phyloP scores from a whole-genome alignment of 2,113 vertebrate genomes.

The Elephas maximus region DNA sequence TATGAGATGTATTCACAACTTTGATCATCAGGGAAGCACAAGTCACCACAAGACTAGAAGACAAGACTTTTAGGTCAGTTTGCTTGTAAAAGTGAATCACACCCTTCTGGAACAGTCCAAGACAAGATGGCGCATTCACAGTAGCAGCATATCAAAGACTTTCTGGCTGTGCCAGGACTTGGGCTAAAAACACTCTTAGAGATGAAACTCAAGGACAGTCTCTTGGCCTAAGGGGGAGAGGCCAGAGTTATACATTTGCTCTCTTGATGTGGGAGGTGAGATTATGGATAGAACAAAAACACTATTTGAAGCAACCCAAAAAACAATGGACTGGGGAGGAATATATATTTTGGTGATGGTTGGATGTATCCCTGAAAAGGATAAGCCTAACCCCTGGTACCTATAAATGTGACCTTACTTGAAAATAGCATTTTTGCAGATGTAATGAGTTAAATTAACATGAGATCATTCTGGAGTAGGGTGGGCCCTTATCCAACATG shows the following conservation, averaged over 20 bases:
- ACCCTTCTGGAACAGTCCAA: background rate
- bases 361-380: too few relatives aligned
- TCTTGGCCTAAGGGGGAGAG: background rate
- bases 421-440: background rate
- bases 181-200: background rate
- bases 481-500: background rate
- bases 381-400: too few relatives aligned
- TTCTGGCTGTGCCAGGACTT: background rate
- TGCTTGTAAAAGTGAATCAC: constrained; percentile 45
- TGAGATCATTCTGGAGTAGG: background rate
- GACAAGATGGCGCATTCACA: background rate
- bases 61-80: background rate
- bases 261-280: background rate
- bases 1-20: background rate
- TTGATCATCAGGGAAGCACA: constrained; percentile 51
- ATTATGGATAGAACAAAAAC: background rate
- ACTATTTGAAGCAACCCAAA: background rate
- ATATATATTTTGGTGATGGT: background rate
- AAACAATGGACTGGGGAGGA: background rate
- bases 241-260: background rate
- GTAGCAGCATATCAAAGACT: background rate
- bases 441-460: background rate
- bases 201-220: background rate
- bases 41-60: constrained; percentile 57
- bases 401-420: too few relatives aligned